Evolutionary conservation across 2,113 vertebrate species (phyloP), one percentile per base, ranked within the genome.

Genomic region (Eubucco bourcierii): DNA sequence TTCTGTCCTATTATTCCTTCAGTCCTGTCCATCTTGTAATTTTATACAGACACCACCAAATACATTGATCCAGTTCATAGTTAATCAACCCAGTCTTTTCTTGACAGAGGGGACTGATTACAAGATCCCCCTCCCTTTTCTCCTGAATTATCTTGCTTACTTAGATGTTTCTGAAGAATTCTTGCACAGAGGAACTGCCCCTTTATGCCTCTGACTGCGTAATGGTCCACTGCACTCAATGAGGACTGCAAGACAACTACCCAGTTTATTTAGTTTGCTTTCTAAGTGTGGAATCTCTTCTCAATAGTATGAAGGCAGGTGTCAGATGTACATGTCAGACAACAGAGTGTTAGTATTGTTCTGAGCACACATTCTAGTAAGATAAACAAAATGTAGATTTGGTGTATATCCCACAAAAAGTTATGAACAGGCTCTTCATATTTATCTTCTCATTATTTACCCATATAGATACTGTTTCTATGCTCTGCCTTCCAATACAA

Each of bases 211-310:
- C 41, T 39, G 44, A 47, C 31, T 39, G 6, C 5, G 58, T 4
- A 65, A 4, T 0, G 1, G 10, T 65, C 31, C 84, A 59, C 59
- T 7, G 2, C 1, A 15, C 2, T 50, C 70, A 50, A 13, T 0
- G 1, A 34, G 37, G 25, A 31, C 50, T 5, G 1, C 52, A 21
- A 23, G 17, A 11, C 27, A 59, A 2, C 31, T 1, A 27, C 46
- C 34, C 53, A 2, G 5, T 4, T 52, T 34, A 9, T 33, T 24
- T 21, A 12, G 33, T 63, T 46, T 78, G 64, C 41, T 16, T 23
- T 65, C 50, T 44, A 10, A 5, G 44, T 2, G 17, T 18, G 34
- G 34, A 34, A 73, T 12, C 33, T 34, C n/a, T 59, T 63, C 74
- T 33, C 41, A 17, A 3, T 27, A 18, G 29, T 6, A 13, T 3